Evolutionary conservation across 2,888 invertebrate species (phyloP), one percentile per base, ranked within the genome.

Genomic region (Mythimna ferrago): DNA sequence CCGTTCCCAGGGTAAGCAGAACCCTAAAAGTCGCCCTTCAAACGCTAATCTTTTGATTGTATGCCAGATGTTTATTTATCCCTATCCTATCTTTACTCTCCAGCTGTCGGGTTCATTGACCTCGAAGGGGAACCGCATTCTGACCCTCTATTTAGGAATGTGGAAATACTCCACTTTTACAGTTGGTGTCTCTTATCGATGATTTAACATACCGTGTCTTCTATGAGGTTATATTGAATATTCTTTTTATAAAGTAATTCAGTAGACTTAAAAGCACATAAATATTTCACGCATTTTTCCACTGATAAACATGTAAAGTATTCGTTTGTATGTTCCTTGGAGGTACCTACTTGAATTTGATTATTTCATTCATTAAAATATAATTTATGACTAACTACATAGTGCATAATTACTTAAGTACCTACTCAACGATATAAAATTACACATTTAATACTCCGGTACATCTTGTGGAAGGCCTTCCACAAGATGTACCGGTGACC

Each of bases 41-140:
- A 56, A 69, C 21, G 70, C 48, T 58, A 70, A 67, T 78, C 58
- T 78, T 78, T 73, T 68, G 51, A 74, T 71, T 73, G 56, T 70
- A 63, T 51, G 66, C 71, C 84, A 83, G 83, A 76, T 86, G 86
- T 76, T 83, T 63, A 67, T 76, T 65, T 80, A 79, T 85, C 81
- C 78, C 76, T 86, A 71, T 71, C 75, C 78, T 80, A 72, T 78
- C 71, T 70, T 66, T 72, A 65, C 66, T 66, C 71, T 75, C 77
- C 94, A 94, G 93, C 94, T 95, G 94, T 91, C 91, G 89, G 87
- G 94, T 90, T 94, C 93, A 89, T 85, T 81, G 93, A 92, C 93
- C 92, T 87, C 79, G 78, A 79, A 86, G 80, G 81, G 82, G 73
- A 84, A 87, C 82, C 66, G 68, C 70, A 74, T 78, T 77, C 66